Evolutionary conservation across 2,113 vertebrate genomes (phyloP), one percentile per base, ranked within the genome.

Genomic region (Dicaeum eximium): DNA sequence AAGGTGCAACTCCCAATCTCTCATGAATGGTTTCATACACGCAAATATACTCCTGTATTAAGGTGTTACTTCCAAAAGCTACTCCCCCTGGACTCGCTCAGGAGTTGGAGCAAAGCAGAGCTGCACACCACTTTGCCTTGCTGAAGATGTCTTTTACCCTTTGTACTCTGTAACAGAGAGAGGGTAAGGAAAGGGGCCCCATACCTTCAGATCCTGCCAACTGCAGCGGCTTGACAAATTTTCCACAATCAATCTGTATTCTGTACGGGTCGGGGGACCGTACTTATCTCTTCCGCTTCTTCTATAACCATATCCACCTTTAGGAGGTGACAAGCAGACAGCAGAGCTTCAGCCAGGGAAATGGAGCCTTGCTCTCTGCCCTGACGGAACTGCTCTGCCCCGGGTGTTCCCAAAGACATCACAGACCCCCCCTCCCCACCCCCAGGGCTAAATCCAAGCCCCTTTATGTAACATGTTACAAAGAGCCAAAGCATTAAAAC

Each of bases 131-230:
- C 11, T 66, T 37, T 28, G 37, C 56, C 66, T 54, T 24, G 44
- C 13, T 33, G 75, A 80, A 87, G 92, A 3, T 2, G 30, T 54
- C 72, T 51, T 91, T 86, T 81, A 75, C 83, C 83, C 82, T 81
- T 73, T 81, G 80, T 84, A 86, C 75, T 93, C 86, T 83, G 88
- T 72, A 81, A 72, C 33, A 78, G 90, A 81, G 67, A 71, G 80
- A 92, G 89, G 82, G 84, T 82, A 95, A 90, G 69, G 90, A 96
- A 96, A 97, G 86, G 66, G 92, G 38, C 70, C 90, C 79, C 97
- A 48, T 98, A 99, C 99, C 99, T 99, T 99, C 69, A 99, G 96
- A 95, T 99, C 99, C 96, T 99, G 99, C 99, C 99, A 99, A 97
- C 99, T 99, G 98, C 99, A 99, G 87, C 99, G 99, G 96, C 99